Evolutionary conservation across 1,140 invertebrate genomes (phyloP).

Genomic region (Cyclargus thomasi): DNA sequence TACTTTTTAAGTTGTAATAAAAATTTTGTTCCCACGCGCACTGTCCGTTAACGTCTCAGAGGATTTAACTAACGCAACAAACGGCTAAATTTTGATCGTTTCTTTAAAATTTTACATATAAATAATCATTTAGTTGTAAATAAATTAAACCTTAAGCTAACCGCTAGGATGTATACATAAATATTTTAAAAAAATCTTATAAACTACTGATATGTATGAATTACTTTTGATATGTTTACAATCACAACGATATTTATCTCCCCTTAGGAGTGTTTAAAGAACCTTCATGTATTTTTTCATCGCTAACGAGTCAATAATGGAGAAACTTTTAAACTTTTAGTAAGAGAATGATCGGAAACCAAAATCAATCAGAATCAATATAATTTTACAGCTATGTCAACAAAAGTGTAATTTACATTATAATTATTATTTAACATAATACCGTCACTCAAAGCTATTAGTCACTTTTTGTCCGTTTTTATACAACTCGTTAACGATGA

Average conservation of each 20-base stretch:
- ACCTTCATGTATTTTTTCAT: background rate
- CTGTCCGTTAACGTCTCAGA: slow-evolving; percentile 31
- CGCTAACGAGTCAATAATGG: background rate
- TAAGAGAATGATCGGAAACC: background rate
- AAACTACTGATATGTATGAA: slow-evolving; percentile 60
- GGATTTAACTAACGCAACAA: slow-evolving; percentile 24
- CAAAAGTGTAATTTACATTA: background rate
- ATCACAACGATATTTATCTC: slow-evolving; percentile 47
- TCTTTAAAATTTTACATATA: slow-evolving; percentile 24
- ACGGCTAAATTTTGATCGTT: slow-evolving; percentile 30
- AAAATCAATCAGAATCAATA: background rate
- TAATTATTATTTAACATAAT: background rate
- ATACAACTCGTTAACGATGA: background rate
- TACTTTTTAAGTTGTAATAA: slow-evolving; percentile 31
- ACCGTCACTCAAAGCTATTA: background rate
- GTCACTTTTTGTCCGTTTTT: background rate
- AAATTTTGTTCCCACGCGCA: slow-evolving; percentile 46
- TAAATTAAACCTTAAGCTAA: slow-evolving; percentile 33
- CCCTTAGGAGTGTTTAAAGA: background rate
- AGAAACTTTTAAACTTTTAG: too few species aligned
- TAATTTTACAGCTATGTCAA: background rate
- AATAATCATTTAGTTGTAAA: slow-evolving; percentile 36
- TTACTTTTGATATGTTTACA: slow-evolving; percentile 58
- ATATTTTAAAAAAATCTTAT: slow-evolving; percentile 66
- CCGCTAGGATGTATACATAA: slow-evolving; percentile 66